A percentile compares a stretch with the other conserved stretches of the same genome.
Conservation (phyloP, 2,113 vertebrate genomes). For the Agelaius tricolor region DNA sequence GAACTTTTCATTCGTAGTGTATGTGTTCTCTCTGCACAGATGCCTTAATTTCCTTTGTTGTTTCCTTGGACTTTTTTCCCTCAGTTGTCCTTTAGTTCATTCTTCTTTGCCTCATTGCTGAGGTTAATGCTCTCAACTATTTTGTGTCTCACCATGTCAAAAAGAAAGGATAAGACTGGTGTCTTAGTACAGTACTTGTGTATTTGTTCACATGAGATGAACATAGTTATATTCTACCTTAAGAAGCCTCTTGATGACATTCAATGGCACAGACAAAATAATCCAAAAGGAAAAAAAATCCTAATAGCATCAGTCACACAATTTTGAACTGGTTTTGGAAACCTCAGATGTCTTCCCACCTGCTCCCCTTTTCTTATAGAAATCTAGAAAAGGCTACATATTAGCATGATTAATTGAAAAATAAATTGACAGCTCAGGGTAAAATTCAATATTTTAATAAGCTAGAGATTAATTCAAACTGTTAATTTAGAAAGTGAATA, state of each 20-base stretch:
- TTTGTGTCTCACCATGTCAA: not conserved
- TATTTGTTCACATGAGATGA: not conserved
- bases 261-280: not conserved
- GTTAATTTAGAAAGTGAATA: not conserved
- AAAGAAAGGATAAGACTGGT: not conserved
- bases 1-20: not conserved
- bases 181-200: not conserved
- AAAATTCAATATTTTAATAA: not conserved
- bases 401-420: not conserved
- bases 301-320: not conserved
- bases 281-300: not conserved
- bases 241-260: not conserved
- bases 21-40: not conserved
- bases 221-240: not conserved
- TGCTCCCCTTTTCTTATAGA: rapidly evolving
- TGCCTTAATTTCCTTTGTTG: not conserved
- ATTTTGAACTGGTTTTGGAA: not conserved
- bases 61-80: not conserved
- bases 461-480: not conserved
- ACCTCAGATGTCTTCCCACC: rapidly evolving
- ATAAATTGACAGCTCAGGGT: not conserved
- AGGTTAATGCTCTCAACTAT: not conserved
- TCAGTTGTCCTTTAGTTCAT: not conserved
- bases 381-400: not conserved
- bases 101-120: not conserved